A percentile compares a stretch with the other conserved stretches of the same genome.
Conservation (phyloP, 1,140 invertebrate species). For the Drosophila subpulchrella region DNA sequence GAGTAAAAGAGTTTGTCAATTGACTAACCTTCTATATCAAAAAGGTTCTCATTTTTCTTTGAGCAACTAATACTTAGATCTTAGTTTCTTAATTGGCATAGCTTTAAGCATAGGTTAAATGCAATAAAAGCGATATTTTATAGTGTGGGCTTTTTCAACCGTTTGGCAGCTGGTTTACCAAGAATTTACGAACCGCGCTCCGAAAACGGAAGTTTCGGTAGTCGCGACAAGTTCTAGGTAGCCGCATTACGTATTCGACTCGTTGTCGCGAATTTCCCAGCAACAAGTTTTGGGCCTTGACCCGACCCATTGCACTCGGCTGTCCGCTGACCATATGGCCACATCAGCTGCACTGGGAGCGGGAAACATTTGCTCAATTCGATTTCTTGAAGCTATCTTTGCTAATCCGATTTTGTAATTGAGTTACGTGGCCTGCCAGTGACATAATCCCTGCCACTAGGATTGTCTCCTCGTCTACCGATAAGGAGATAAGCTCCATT, state of each 20-base stretch:
- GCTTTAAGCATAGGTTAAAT: not conserved
- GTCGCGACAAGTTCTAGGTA: constrained; percentile 7
- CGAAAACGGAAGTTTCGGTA: constrained; percentile 12
- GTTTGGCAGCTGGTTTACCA: not conserved
- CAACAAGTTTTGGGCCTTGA: constrained; percentile 51
- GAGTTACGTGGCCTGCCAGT: constrained; percentile 54
- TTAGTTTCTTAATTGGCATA: not conserved
- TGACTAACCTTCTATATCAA: too few species aligned
- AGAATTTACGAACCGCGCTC: not conserved
- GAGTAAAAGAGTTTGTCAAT: too few species aligned
- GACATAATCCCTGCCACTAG: constrained; percentile 57
- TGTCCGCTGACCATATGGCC: constrained; percentile 38
- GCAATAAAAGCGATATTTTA: not conserved
- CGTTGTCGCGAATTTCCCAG: constrained; percentile 10
- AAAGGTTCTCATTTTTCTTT: too few species aligned
- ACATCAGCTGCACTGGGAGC: constrained; percentile 28
- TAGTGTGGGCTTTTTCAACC: not conserved
- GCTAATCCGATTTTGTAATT: constrained; percentile 74
- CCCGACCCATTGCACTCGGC: constrained; percentile 35
- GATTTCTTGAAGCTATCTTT: constrained; percentile 36
- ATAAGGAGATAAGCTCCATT: constrained; percentile 40
- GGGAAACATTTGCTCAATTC: constrained; percentile 30
- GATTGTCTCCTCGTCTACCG: constrained; percentile 20
- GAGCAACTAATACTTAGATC: too few species aligned
- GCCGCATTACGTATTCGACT: constrained; percentile 32